Evolutionary conservation across 2,888 invertebrate species (phyloP).

Genomic region (Eupsilia transversa): DNA sequence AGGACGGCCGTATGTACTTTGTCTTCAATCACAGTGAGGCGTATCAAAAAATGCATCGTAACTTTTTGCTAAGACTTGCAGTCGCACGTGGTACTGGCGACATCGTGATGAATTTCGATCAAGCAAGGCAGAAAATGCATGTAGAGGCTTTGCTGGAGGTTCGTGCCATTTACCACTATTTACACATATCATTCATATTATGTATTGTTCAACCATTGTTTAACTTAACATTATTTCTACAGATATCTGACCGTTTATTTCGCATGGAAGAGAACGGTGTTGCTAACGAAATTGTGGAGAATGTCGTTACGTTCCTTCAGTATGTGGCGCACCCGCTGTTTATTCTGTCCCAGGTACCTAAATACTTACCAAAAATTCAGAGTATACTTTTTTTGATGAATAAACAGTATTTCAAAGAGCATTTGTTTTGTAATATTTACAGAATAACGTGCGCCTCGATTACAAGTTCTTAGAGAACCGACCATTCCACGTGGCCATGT

Average conservation of each 20-base stretch:
- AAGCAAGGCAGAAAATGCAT: constrained; percentile 66
- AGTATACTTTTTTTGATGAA: not conserved
- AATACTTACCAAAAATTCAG: not conserved
- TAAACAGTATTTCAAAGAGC: not conserved
- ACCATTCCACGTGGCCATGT: constrained; percentile 91
- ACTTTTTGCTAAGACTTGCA: constrained; percentile 49
- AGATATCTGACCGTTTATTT: constrained; percentile 76
- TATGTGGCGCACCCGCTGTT: constrained; percentile 75
- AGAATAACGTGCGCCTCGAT: constrained; percentile 77
- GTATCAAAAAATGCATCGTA: constrained; percentile 71
- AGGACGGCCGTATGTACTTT: constrained; percentile 68
- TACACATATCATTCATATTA: not conserved
- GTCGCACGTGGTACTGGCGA: not conserved
- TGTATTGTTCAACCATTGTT: not conserved
- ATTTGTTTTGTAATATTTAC: constrained; percentile 39
- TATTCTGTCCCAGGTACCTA: constrained; percentile 77
- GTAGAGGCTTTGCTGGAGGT: constrained; percentile 79
- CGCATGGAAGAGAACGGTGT: constrained; percentile 71
- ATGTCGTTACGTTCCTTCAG: constrained; percentile 75
- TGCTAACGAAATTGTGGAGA: constrained; percentile 74
- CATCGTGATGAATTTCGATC: constrained; percentile 39
- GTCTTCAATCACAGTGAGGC: constrained; percentile 71
- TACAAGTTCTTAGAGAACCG: constrained; percentile 81
- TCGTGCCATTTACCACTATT: constrained; percentile 13
- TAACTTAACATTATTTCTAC: constrained; percentile 50